Base-by-base conservation (phyloP, 2,888 invertebrate genomes). In the Nemoura dubitans region DNA sequence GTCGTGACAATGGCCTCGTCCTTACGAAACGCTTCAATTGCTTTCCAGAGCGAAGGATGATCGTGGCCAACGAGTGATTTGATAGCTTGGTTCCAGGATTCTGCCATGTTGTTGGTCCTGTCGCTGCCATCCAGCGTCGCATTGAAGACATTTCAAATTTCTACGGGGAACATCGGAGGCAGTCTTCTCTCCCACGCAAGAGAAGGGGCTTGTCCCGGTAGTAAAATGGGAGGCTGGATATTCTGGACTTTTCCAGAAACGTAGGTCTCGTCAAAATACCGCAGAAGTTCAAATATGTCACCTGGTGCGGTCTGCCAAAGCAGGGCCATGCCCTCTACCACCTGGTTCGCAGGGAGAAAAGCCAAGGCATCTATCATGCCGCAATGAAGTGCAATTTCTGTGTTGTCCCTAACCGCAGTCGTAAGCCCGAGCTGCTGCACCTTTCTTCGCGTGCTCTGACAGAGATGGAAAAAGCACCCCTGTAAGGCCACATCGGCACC, bases 381-480 rank as follows among this genome's bases (percentile, higher is more conserved):
- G 27, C 81, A 81, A 28, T 28, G 14, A 10, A 28, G 81, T n/a
- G 29, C 29, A n/a, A 81, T 29, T 16, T 29, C 30, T 28, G 25
- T 29, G 81, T 81, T 30, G n/a, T 81, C 29, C 16, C 21, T 3
- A 21, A 81, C 81, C 5, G 28, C 81, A 7, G 29, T 29, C n/a
- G 81, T 30, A 27, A 81, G n/a, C 5, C 81, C 81, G 26, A 81
- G 28, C 10, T 3, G 10, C n/a, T 81, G 81, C 5, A 81, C n/a
- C 27, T 81, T 30, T 29, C 81, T 28, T n/a, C 81, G n/a, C n/a
- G 81, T 81, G 5, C 28, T 28, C 30, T 81, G 81, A 5, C 29
- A 29, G 14, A 81, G 30, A 30, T 81, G 81, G n/a, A 81, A 81
- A 78, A 81, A 81, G 30, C 30, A 81, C 16, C 81, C 81, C 7